phyloP scores from a whole-genome alignment of 2,113 vertebrate genomes.

The Myrmophylax atrothorax region DNA sequence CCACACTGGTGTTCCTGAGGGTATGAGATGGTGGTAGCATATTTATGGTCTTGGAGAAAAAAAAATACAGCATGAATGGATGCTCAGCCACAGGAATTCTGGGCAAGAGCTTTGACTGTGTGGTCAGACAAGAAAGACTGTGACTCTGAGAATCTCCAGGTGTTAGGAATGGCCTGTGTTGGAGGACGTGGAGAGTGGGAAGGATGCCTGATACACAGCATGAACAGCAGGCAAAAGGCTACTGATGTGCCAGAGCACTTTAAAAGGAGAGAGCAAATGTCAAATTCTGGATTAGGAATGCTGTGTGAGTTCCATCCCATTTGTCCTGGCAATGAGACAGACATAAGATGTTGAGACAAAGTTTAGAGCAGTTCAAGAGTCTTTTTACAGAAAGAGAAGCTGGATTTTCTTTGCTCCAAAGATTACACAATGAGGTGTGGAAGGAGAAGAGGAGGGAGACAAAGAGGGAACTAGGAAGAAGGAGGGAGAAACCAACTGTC shows the following conservation, averaged over 20 bases:
- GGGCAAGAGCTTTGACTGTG: background rate
- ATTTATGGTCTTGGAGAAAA: background rate
- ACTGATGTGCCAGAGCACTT: background rate
- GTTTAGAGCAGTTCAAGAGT: background rate
- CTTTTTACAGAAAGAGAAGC: background rate
- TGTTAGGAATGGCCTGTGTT: background rate
- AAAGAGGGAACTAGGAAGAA: background rate
- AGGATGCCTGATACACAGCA: background rate
- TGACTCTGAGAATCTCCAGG: background rate
- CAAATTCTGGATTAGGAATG: background rate
- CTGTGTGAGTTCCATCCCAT: background rate
- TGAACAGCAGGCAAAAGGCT: background rate
- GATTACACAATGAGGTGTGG: fast-evolving
- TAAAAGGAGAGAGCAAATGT: background rate
- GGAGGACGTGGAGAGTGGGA: background rate
- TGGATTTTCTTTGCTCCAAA: background rate
- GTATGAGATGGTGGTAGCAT: background rate
- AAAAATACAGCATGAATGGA: background rate
- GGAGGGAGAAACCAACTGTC: background rate
- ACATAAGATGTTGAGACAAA: background rate
- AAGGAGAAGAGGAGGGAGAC: background rate
- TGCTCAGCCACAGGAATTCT: background rate
- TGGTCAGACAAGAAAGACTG: background rate
- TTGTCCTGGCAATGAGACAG: background rate
- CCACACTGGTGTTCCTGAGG: background rate